Evolutionary conservation across 2,888 invertebrate genomes (phyloP).

Genomic region (Oligia fasciuncula): DNA sequence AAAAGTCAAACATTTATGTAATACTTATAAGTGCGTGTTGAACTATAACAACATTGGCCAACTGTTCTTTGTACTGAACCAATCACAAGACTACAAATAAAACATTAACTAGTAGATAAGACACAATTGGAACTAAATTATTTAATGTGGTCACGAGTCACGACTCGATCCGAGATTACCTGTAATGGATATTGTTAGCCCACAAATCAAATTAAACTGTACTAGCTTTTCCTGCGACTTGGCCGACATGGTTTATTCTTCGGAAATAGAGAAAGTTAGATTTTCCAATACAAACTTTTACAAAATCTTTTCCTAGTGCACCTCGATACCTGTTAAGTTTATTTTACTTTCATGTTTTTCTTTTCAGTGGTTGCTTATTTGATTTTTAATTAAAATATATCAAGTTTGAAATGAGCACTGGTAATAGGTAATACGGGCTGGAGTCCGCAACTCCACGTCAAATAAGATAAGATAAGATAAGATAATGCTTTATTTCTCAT

Average conservation of each 20-base stretch:
- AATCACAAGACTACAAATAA: slow-evolving; percentile 24
- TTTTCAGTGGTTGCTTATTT: not conserved
- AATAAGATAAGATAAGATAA: no score
- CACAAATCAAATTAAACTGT: slow-evolving; percentile 49
- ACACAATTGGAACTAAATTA: slow-evolving; percentile 34
- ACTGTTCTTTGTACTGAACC: not conserved
- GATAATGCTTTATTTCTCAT: no score
- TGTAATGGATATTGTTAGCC: slow-evolving; percentile 37
- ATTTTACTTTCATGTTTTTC: not conserved
- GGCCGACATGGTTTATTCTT: slow-evolving; percentile 8
- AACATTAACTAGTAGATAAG: slow-evolving; percentile 14
- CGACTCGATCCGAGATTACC: slow-evolving; percentile 38
- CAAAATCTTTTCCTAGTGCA: slow-evolving; percentile 5
- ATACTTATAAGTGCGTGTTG: not conserved
- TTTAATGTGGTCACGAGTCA: slow-evolving; percentile 31
- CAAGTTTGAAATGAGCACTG: not conserved
- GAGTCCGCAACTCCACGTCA: no score
- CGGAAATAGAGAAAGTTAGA: slow-evolving; percentile 32
- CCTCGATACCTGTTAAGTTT: not conserved
- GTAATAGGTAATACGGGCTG: no score
- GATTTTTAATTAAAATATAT: slow-evolving; percentile 13
- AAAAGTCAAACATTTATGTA: not conserved
- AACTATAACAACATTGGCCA: not conserved
- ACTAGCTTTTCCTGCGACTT: slow-evolving; percentile 23
- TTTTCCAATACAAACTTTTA: slow-evolving; percentile 37